These are phyloP conservation scores for Xiphophorus birchmanni DNA, from an alignment of 2,797 vertebrate species.

Conservation along the genomic window DNA sequence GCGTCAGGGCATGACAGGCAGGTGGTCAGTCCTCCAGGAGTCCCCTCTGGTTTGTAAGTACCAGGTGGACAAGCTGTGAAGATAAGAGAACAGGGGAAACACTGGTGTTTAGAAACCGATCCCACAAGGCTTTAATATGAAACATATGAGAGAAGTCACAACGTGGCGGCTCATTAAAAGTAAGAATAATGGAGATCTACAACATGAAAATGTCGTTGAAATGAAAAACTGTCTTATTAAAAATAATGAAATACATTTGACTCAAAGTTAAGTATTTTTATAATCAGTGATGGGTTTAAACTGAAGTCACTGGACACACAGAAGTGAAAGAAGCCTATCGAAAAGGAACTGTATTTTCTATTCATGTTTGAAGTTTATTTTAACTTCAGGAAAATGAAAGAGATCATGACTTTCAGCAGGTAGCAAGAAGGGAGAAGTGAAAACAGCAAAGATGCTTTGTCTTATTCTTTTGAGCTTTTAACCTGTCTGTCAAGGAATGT, in stretches of 20 bases:
- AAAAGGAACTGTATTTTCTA: neutral
- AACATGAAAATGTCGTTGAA: slow-evolving; percentile 23
- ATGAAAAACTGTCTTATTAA: slow-evolving; percentile 12
- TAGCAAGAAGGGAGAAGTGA: neutral
- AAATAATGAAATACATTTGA: neutral
- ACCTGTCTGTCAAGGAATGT: neutral
- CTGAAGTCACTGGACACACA: neutral
- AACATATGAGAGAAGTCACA: slow-evolving; percentile 6
- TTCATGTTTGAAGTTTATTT: neutral
- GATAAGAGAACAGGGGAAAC: neutral
- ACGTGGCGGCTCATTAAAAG: slow-evolving; percentile 15
- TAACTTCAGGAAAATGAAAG: neutral
- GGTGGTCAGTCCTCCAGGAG: slow-evolving; percentile 89
- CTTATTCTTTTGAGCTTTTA: neutral
- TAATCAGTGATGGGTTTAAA: neutral
- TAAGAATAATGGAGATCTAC: neutral
- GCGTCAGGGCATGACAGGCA: slow-evolving; percentile 87
- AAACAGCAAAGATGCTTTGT: neutral
- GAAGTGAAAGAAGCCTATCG: neutral
- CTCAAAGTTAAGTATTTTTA: neutral
- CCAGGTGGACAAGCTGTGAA: slow-evolving; percentile 89
- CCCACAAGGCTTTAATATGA: neutral
- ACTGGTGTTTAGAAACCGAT: neutral
- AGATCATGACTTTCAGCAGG: neutral
- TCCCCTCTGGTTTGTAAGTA: slow-evolving; percentile 91